phyloP scores from a whole-genome alignment of 2,797 vertebrate genomes.

The Atherinosoma microstoma region DNA sequence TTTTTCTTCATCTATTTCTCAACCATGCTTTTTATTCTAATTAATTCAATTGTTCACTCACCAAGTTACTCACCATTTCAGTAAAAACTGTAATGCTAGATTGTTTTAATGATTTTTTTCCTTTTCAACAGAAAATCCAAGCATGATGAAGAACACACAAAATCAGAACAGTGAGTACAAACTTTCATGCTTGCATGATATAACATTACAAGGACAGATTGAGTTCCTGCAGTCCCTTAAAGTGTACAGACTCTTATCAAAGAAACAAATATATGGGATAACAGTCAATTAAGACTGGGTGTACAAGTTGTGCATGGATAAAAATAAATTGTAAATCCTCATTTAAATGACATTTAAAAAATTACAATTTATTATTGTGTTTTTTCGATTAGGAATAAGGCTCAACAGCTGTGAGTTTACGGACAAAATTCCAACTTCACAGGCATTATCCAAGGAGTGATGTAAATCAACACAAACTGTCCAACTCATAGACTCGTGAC shows the following conservation, averaged over 20 bases:
- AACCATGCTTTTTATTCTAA: constrained; percentile 5
- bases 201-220: constrained; percentile 15
- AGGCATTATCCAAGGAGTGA: too few species aligned
- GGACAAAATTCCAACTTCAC: too few species aligned
- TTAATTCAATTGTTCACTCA: constrained; percentile 11
- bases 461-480: too few species aligned
- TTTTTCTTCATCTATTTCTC: neutral
- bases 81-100: constrained; percentile 16
- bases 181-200: neutral
- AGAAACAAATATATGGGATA: constrained; percentile 4
- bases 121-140: constrained; percentile 84
- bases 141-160: constrained; percentile 87
- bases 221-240: constrained; percentile 18
- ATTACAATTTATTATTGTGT: too few species aligned
- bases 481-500: too few species aligned
- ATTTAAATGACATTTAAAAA: too few species aligned
- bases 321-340: too few species aligned
- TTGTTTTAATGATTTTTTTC: constrained; percentile 26
- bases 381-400: too few species aligned
- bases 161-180: constrained; percentile 85
- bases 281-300: too few species aligned
- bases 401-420: too few species aligned
- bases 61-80: neutral
- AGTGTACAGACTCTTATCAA: constrained; percentile 23
- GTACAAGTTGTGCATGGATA: too few species aligned